Conservation (phyloP, 2,113 vertebrate genomes). For the Passer montanus region DNA sequence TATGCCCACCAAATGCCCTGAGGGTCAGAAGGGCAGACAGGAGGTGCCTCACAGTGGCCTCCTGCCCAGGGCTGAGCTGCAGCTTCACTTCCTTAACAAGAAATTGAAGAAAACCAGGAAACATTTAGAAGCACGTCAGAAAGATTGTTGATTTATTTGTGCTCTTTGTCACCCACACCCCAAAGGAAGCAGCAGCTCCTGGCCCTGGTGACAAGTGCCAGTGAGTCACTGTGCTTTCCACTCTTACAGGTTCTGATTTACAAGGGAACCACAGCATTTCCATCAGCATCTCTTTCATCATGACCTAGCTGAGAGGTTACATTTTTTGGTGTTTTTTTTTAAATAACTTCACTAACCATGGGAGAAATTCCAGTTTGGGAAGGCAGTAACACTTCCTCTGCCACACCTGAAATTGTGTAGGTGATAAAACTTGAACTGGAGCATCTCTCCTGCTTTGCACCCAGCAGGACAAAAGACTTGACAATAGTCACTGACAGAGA, state of each 20-base stretch:
- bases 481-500: not conserved
- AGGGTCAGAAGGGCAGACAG: not conserved
- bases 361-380: not conserved
- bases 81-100: not conserved
- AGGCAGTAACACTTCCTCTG: not conserved
- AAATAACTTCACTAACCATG: not conserved
- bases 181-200: not conserved
- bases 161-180: not conserved
- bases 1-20: not conserved
- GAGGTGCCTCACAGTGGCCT: not conserved
- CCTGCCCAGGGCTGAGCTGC: not conserved
- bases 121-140: accelerated
- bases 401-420: too few species aligned
- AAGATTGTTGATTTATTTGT: not conserved
- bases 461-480: accelerated
- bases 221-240: not conserved
- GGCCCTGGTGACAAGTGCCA: not conserved
- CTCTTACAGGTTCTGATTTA: not conserved
- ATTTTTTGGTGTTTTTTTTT: not conserved
- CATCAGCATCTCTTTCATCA: not conserved
- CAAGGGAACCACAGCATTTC: not conserved
- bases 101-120: not conserved
- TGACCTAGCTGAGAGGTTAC: not conserved
- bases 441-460: not conserved
- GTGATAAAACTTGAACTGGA: not conserved